Evolutionary conservation across 2,113 vertebrate species (phyloP).

Genomic region (Epinephelus lanceolatus): DNA sequence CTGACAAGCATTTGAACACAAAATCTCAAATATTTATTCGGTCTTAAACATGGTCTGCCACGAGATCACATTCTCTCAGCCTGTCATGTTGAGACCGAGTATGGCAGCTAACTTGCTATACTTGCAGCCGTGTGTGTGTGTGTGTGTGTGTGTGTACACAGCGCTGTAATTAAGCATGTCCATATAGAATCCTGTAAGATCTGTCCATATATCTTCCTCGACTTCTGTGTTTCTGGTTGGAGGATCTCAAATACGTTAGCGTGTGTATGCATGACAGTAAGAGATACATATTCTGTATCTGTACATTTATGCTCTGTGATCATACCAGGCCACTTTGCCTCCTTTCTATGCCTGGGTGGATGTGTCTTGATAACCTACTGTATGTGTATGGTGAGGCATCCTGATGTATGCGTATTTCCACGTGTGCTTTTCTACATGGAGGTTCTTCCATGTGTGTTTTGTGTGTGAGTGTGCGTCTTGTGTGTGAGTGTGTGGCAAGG

Average conservation of each 20-base stretch:
- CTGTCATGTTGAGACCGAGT: constrained; percentile 28
- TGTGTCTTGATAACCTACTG: constrained; percentile 31
- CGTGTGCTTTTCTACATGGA: constrained; percentile 21
- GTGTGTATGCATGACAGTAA: not conserved
- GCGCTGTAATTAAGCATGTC: constrained; percentile 25
- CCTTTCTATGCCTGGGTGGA: constrained; percentile 20
- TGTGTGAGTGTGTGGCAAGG: constrained; percentile 30
- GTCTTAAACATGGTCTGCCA: constrained; percentile 48
- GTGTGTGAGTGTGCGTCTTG: constrained; percentile 9
- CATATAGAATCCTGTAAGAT: constrained; percentile 2
- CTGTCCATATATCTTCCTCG: constrained; percentile 20
- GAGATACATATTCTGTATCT: constrained; percentile 21
- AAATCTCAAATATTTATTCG: constrained; percentile 68
- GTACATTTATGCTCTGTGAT: constrained; percentile 23
- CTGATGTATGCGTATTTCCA: constrained; percentile 16
- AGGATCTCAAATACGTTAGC: constrained; percentile 5
- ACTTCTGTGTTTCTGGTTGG: constrained; percentile 16
- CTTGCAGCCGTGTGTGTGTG: not conserved
- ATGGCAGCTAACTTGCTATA: constrained; percentile 23
- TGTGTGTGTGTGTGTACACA: not conserved
- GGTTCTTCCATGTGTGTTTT: constrained; percentile 31
- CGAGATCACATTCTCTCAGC: constrained; percentile 47
- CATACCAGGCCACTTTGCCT: not conserved
- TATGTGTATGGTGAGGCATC: constrained; percentile 13
- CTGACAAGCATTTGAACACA: constrained; percentile 62